These are phyloP conservation scores for Acanthis flammea DNA, from an alignment of 2,797 vertebrate genomes.

Conservation along the genomic window DNA sequence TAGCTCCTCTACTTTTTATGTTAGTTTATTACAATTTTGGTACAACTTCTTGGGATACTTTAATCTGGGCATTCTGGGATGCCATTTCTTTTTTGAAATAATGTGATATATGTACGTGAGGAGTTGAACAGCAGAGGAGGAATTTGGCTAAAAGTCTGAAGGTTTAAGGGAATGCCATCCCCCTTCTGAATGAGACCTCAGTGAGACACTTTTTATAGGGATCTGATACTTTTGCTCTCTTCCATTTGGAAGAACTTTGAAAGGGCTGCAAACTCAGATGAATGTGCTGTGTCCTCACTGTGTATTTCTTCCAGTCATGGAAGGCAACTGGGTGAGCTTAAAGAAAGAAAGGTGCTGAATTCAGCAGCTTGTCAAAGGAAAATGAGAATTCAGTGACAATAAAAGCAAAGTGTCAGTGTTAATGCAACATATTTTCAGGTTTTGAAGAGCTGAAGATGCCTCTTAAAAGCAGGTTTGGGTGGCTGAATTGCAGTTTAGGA, in stretches of 20 bases:
- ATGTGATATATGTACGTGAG: not conserved
- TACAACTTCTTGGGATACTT: not conserved
- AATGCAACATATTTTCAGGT: not conserved
- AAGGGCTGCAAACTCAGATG: not conserved
- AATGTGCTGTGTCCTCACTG: not conserved
- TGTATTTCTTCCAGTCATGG: not conserved
- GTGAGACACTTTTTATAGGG: not conserved
- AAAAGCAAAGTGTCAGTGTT: not conserved
- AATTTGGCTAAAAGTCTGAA: not conserved
- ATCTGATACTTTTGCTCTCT: not conserved
- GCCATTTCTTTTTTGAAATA: not conserved
- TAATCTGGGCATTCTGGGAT: not conserved
- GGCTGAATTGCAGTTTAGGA: not conserved
- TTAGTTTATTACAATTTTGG: not conserved
- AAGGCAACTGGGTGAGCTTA: not conserved
- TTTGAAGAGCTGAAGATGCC: not conserved
- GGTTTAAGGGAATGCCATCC: not conserved
- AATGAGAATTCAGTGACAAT: not conserved
- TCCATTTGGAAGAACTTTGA: not conserved
- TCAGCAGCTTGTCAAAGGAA: not conserved
- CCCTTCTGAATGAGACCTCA: not conserved
- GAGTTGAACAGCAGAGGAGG: not conserved
- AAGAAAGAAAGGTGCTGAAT: not conserved
- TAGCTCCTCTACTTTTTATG: not conserved
- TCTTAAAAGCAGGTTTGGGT: not conserved